These are phyloP conservation scores for Barnardius zonarius DNA, from an alignment of 2,113 vertebrate genomes.

Conservation along the genomic window DNA sequence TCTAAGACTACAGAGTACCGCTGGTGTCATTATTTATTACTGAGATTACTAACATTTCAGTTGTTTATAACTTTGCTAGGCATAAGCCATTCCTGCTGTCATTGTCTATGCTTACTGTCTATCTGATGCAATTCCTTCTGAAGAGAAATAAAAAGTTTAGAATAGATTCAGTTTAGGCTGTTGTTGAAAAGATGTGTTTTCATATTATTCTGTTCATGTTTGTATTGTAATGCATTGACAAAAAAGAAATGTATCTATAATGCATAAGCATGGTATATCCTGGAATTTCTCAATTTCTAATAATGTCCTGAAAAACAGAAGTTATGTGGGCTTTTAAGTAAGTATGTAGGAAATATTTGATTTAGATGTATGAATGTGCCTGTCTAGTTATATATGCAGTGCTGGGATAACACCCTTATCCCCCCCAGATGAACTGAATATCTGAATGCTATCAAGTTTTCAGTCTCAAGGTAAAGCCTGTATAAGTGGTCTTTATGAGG, in stretches of 20 bases:
- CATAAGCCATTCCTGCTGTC: neutral
- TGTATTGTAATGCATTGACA: neutral
- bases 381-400: neutral
- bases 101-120: neutral
- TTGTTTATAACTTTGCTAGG: neutral
- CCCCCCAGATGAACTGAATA: neutral
- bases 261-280: neutral
- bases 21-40: neutral
- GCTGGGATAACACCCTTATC: neutral
- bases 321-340: neutral
- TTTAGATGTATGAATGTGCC: neutral
- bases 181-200: neutral
- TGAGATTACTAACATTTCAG: neutral
- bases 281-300: neutral
- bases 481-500: neutral
- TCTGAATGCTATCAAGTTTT: rapidly evolving
- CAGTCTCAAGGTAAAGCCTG: neutral
- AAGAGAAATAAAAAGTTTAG: neutral
- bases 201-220: neutral
- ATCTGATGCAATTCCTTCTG: neutral
- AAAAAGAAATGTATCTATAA: neutral
- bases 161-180: neutral
- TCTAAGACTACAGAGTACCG: neutral
- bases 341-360: neutral
- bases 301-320: neutral